These are phyloP conservation scores for Cephus runcator DNA, from an alignment of 2,888 invertebrate species.

Conservation along the genomic window DNA sequence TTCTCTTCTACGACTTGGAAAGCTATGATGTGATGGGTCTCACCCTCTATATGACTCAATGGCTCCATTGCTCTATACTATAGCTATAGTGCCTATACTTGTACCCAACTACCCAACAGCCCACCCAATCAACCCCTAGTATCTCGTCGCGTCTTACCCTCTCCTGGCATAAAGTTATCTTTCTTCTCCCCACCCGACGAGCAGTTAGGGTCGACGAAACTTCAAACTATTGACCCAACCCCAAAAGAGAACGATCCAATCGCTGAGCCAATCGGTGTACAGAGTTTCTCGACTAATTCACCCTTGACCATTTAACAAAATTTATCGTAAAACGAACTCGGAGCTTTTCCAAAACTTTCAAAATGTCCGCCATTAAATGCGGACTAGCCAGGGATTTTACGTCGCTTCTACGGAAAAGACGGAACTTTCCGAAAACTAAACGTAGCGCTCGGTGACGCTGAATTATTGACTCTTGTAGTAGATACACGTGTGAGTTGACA, in stretches of 20 bases:
- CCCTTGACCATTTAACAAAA: neutral
- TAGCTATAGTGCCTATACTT: neutral
- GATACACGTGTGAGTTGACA: neutral
- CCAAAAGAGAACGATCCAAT: slow-evolving; percentile 32
- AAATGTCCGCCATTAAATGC: neutral
- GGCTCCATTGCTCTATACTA: neutral
- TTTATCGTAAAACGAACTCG: neutral
- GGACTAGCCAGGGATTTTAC: neutral
- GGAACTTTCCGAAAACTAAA: neutral
- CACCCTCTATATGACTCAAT: slow-evolving; percentile 1
- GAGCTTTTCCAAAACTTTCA: neutral
- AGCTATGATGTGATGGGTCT: slow-evolving; percentile 29
- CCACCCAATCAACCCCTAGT: slow-evolving; percentile 64
- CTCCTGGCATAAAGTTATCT: slow-evolving; percentile 59
- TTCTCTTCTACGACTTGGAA: slow-evolving; percentile 20
- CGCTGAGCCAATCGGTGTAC: slow-evolving; percentile 30
- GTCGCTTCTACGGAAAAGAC: neutral
- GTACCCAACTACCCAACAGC: neutral
- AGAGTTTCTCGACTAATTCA: neutral
- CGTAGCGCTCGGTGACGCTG: neutral
- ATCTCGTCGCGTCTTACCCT: slow-evolving; percentile 59
- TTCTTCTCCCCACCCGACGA: slow-evolving; percentile 57
- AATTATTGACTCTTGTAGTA: neutral
- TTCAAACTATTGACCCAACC: slow-evolving; percentile 41
- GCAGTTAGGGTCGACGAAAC: slow-evolving; percentile 37